Evolutionary conservation across 2,797 vertebrate genomes (phyloP), one percentile per base, ranked within the genome.

Genomic region (Gadopsis bispinosus): DNA sequence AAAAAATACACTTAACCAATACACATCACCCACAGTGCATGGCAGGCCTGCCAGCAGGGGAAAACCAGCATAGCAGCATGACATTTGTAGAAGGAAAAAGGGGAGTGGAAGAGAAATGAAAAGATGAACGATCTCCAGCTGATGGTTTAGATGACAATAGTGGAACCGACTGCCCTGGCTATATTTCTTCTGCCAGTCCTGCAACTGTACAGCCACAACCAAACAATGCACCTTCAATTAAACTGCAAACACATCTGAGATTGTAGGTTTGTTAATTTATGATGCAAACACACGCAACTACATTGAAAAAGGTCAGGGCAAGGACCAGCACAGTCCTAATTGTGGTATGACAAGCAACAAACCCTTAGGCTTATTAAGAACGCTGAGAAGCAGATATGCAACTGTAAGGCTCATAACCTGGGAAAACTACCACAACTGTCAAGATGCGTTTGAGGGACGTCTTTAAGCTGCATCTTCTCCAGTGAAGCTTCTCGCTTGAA

Each of bases 31-130:
- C 54, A 45, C 55, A 53, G 59, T 63, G 55, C 58, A 67, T 60
- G 13, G 45, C 73, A 56, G 33, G 37, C 7, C 65, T 83, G 77
- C 47, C 69, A 86, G 69, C 31, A 73, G 65, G 70, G 70, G 56
- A 66, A 77, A 62, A 78, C 50, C 60, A 75, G 55, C 60, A 69
- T 43, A 66, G 75, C 45, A 76, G 19, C 1, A 3, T 75, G 66
- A 84, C 84, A 69, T 86, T 79, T 84, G 45, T 2, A 70, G 33
- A 61, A 47, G 29, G 66, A 70, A 79, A 69, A 81, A 62, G 7
- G 53, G 16, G 26, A 26, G 7, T 16, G 47, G 41, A 70, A 68
- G 64, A 71, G 43, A 82, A 78, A 50, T 10, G 7, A 75, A 77
- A 83, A 68, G 20, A 80, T 75, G 54, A 74, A 69, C 16, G 26